Conservation (phyloP, 2,797 vertebrate species). For the Gymnodraco acuticeps region DNA sequence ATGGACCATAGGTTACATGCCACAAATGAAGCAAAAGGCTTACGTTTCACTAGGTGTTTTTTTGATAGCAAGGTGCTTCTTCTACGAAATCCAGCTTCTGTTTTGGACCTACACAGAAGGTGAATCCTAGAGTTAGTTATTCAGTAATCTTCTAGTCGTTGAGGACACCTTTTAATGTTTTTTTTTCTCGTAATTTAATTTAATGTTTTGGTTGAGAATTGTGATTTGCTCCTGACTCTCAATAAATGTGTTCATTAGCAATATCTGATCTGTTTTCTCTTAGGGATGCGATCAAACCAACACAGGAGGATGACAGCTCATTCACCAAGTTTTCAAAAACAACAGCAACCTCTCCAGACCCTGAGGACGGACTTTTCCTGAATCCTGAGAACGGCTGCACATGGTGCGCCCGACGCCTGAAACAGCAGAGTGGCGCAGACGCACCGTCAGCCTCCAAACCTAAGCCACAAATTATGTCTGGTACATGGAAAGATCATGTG, state of each 20-base stretch:
- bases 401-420: conserved; percentile 79
- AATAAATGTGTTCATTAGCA: not conserved
- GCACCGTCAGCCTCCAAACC: conserved; percentile 88
- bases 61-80: conserved; percentile 39
- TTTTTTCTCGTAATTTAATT: conserved; percentile 4
- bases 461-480: conserved; percentile 87
- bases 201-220: not conserved
- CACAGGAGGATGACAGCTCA: conserved; percentile 26
- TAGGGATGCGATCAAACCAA: conserved; percentile 26
- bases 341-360: conserved; percentile 58
- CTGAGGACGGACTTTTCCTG: conserved; percentile 55
- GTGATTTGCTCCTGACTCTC: not conserved
- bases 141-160: not conserved
- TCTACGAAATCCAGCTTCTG: conserved; percentile 23
- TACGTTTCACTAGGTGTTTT: conserved; percentile 56
- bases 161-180: not conserved
- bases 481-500: conserved; percentile 85
- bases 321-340: conserved; percentile 50
- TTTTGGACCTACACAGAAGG: conserved; percentile 27
- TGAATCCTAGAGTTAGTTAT: conserved; percentile 12
- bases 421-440: conserved; percentile 84
- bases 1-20: conserved; percentile 70
- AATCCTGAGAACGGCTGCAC: conserved; percentile 72
- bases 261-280: conserved; percentile 21
- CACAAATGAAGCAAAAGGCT: conserved; percentile 65